Base-by-base conservation (phyloP, 2,113 vertebrate species). In the Nymphicus hollandicus region DNA sequence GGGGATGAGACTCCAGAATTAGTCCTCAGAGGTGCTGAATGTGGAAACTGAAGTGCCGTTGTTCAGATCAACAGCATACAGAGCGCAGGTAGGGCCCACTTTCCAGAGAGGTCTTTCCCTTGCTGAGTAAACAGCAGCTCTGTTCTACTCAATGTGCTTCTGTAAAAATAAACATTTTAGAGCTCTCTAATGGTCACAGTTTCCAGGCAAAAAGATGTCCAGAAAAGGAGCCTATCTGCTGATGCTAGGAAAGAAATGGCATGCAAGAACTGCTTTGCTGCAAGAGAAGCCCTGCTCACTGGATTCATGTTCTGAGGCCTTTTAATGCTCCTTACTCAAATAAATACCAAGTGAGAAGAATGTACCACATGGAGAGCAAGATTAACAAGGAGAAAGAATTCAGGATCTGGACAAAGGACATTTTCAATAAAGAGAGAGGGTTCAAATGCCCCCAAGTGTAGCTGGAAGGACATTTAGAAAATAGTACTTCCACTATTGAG, bases 41-140 rank as follows among this genome's bases (percentile, higher is more conserved):
- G 0, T 33, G 52, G 71, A 71, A 79, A 35, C 1, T 33, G 41
- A 47, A 33, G 14, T 17, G 41, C 10, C 18, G 13, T 19, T 53
- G 66, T 66, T 52, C 41, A 61, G 29, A 56, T 24, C 16, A 44
- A 50, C 74, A 66, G 31, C 29, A 17, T 10, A 10, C 13, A 60
- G 28, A 58, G 9, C 22, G 66, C 24, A 44, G 17, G n/a, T 1
- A 58, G 18, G 17, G 10, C 16, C 5, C 0, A 0, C 23, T 81
- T 69, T 39, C 28, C 23, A 41, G 17, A 16, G 18, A 63, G 47
- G 18, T 7, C 10, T 33, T 46, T 8, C 53, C 43, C 65, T 81
- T 79, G 82, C 20, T 5, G 3, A 66, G 37, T 41, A 24, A 85
- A 58, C 7, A 85, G 22, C 19, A 82, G n/a, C n/a, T 17, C 46